Conservation (phyloP, 2,113 vertebrate genomes). For the Oceanodroma tethys region DNA sequence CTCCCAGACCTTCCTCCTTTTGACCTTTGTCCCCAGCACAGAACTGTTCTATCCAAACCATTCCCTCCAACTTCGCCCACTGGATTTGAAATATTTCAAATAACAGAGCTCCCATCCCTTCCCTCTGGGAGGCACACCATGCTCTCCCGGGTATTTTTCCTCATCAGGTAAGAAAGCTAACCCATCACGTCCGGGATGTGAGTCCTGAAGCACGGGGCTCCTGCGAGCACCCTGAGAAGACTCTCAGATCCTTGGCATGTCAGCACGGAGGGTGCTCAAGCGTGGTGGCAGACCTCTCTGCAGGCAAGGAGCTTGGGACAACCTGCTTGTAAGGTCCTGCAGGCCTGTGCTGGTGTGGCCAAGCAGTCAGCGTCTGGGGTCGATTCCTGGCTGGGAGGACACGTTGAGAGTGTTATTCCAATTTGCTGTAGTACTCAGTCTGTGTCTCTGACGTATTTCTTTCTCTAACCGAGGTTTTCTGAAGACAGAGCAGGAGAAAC, state of each 20-base stretch:
- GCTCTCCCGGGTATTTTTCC: neutral
- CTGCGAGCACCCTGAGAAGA: neutral
- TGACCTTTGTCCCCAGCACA: neutral
- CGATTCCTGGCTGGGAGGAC: neutral
- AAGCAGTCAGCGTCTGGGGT: neutral
- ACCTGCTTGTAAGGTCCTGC: neutral
- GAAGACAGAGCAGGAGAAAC: neutral
- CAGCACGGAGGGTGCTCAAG: neutral
- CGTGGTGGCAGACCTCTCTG: neutral
- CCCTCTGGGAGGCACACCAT: neutral
- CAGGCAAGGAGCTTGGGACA: neutral
- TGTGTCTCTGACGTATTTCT: neutral
- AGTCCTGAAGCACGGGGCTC: neutral
- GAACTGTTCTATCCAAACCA: neutral
- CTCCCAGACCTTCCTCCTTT: neutral
- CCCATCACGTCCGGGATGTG: fast-evolving
- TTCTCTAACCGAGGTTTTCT: neutral
- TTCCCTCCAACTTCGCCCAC: neutral
- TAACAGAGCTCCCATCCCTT: neutral
- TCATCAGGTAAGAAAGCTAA: neutral
- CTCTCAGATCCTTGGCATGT: neutral
- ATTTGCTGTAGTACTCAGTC: neutral
- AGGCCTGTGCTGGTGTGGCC: neutral
- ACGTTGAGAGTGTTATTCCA: fast-evolving
- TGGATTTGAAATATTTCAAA: neutral